Evolutionary conservation across 2,888 invertebrate genomes (phyloP).

Genomic region (Drosophila birchii): DNA sequence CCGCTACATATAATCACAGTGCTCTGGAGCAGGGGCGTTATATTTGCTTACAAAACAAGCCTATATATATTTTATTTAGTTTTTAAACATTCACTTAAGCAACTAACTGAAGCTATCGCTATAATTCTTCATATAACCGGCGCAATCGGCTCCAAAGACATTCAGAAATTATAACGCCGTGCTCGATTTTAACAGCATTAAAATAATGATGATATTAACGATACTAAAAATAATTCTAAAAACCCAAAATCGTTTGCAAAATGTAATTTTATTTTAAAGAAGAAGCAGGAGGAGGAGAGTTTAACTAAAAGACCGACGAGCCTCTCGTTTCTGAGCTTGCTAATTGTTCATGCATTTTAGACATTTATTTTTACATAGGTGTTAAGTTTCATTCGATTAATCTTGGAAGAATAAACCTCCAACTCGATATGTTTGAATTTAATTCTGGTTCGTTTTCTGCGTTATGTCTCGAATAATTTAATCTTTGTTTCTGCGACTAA

Average conservation of each 20-base stretch:
- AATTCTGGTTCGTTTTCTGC: conserved; percentile 50
- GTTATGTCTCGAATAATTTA: conserved; percentile 35
- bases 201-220: conserved; percentile 11
- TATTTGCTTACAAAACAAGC: conserved; percentile 31
- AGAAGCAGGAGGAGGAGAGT: conserved; percentile 36
- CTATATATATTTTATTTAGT: conserved; percentile 71
- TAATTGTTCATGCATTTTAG: conserved; percentile 55
- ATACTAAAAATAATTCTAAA: conserved; percentile 31
- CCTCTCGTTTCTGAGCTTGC: conserved; percentile 44
- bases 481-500: conserved; percentile 20
- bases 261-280: conserved; percentile 68
- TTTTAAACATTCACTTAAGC: conserved; percentile 53
- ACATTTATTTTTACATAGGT: conserved; percentile 46
- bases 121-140: conserved; percentile 42
- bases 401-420: conserved; percentile 13
- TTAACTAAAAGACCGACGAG: conserved; percentile 59
- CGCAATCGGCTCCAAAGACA: conserved; percentile 74
- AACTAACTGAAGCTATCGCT: conserved; percentile 30
- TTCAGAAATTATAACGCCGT: conserved; percentile 37
- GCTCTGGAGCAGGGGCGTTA: conserved; percentile 49
- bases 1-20: conserved; percentile 40
- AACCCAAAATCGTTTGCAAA: conserved; percentile 54
- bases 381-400: conserved; percentile 66
- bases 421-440: conserved; percentile 44
- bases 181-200: conserved; percentile 10